A percentile compares a stretch with the other conserved stretches of the same genome.
Evolutionary conservation across 92 coral and sea anemone species (phyloP).

Genomic region (Epizoanthus illoricatus): DNA sequence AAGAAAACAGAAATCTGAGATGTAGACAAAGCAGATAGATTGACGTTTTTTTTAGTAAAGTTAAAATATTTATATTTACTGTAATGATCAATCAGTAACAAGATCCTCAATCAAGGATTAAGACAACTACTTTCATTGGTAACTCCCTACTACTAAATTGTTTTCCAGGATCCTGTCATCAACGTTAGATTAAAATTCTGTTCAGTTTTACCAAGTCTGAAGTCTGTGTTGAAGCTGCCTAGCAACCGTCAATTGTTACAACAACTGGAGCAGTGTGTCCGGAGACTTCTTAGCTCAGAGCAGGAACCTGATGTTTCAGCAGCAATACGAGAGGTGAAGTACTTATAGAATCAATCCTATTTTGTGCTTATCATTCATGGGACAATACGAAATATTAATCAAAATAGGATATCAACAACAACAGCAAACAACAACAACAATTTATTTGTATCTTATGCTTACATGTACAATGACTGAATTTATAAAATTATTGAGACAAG

Average conservation of each 20-base stretch:
- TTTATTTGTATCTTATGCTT: too few species aligned
- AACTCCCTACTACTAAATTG: background rate
- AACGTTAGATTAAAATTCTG: conserved; percentile 97
- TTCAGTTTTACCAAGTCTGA: conserved; percentile 85
- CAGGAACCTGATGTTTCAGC: conserved; percentile 96
- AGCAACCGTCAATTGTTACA: conserved; percentile 82
- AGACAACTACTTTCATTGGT: background rate
- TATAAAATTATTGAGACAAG: too few species aligned
- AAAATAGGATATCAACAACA: too few species aligned
- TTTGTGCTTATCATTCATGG: too few species aligned
- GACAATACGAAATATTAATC: too few species aligned
- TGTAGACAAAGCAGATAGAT: background rate
- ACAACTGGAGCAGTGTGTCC: conserved; percentile 94
- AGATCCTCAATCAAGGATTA: background rate
- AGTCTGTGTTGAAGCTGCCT: conserved; percentile 91
- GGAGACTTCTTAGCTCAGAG: conserved; percentile 82
- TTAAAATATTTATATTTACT: too few species aligned
- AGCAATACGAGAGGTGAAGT: conserved; percentile 86
- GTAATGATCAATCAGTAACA: too few species aligned
- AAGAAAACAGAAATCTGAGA: too few species aligned
- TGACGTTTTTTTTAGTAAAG: background rate
- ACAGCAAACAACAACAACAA: too few species aligned
- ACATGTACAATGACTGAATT: too few species aligned
- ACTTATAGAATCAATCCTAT: too few species aligned
- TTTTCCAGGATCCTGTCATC: conserved; percentile 89